Conservation (phyloP, 2,797 vertebrate genomes). For the Threskiornis aethiopicus region DNA sequence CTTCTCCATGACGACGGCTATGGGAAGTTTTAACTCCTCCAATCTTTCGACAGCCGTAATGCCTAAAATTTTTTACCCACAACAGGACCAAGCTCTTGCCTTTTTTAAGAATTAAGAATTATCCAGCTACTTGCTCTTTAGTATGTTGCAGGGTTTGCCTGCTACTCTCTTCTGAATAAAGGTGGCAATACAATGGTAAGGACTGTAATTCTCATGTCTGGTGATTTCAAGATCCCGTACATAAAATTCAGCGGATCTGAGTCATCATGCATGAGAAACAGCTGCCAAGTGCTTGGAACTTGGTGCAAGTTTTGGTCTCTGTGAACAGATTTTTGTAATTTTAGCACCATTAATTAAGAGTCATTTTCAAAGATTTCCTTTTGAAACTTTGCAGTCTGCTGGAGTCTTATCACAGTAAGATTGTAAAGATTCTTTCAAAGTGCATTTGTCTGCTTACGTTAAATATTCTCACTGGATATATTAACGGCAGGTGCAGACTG, state of each 20-base stretch:
- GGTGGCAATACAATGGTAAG: background rate
- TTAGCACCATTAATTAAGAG: constrained; percentile 59
- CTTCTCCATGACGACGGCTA: constrained; percentile 7
- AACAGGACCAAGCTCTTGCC: background rate
- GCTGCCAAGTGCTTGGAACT: constrained; percentile 59
- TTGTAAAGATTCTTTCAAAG: background rate
- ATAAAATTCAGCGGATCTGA: constrained; percentile 36
- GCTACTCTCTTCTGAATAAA: background rate
- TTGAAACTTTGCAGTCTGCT: background rate
- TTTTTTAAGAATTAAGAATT: background rate
- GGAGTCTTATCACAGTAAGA: background rate
- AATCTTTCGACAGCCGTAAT: background rate
- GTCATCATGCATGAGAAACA: constrained; percentile 30
- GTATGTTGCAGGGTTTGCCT: accelerated
- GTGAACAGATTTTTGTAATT: constrained; percentile 62
- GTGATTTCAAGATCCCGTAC: constrained; percentile 7
- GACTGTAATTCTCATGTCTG: background rate
- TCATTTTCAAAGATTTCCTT: constrained; percentile 21
- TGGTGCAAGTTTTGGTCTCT: constrained; percentile 49
- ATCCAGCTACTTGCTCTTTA: background rate
- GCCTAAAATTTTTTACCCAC: background rate
- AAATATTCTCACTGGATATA: background rate
- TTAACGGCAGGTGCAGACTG: background rate
- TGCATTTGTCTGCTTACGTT: background rate
- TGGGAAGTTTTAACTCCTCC: background rate